These are phyloP conservation scores for Salpingus planirostris DNA, from an alignment of 2,888 invertebrate genomes.

Conservation along the genomic window DNA sequence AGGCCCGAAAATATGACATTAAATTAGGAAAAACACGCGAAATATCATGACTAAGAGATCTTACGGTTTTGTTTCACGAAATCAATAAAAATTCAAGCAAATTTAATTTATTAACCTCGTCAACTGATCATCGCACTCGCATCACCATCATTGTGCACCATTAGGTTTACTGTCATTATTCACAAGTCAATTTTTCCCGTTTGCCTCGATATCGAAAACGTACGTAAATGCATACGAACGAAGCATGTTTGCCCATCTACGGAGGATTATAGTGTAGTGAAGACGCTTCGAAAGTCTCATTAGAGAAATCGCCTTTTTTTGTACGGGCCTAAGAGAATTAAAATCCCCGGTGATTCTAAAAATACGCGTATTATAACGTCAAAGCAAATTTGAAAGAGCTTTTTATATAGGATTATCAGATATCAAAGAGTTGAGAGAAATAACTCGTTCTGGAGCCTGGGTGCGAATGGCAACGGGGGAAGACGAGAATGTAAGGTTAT, in stretches of 20 bases:
- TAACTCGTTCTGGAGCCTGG: slow-evolving; percentile 10
- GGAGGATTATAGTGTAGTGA: no score
- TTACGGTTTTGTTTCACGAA: slow-evolving; percentile 6
- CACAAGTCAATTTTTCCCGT: no score
- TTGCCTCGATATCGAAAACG: no score
- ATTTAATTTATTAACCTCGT: no score
- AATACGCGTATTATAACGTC: slow-evolving; percentile 12
- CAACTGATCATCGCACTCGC: no score
- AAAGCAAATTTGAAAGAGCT: slow-evolving; percentile 13
- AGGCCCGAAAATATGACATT: slow-evolving; percentile 1
- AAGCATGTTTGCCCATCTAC: no score
- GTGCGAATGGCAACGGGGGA: slow-evolving; percentile 10
- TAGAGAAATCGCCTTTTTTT: slow-evolving; percentile 4
- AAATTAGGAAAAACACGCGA: slow-evolving; percentile 1
- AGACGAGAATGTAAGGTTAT: slow-evolving; percentile 13
- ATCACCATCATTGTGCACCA: no score
- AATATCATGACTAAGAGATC: no score
- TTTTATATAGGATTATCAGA: slow-evolving; percentile 15
- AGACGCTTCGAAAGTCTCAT: no score
- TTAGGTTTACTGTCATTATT: no score
- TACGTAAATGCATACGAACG: no score
- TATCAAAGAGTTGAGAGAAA: slow-evolving; percentile 16
- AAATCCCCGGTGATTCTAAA: slow-evolving; percentile 9
- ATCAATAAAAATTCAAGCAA: no score
- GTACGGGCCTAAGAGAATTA: slow-evolving; percentile 7